These are phyloP conservation scores for Achlya flavicornis DNA, from an alignment of 2,888 invertebrate genomes.

Conservation along the genomic window DNA sequence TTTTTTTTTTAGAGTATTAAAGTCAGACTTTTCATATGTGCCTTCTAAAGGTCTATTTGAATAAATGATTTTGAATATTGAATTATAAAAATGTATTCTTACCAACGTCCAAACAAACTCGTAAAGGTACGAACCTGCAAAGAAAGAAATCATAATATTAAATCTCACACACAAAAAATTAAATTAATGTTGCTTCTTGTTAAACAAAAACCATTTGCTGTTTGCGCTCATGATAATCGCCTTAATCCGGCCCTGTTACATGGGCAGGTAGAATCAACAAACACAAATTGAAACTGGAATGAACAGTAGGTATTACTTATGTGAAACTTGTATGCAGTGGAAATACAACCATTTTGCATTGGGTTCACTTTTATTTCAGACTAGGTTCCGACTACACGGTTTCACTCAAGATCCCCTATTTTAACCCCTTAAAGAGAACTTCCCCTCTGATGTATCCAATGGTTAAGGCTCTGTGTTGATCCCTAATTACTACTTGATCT, in stretches of 20 bases:
- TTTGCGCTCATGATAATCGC: not conserved
- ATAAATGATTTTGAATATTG: too few relatives aligned
- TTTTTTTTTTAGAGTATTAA: too few relatives aligned
- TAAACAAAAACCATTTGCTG: not conserved
- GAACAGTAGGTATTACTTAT: conserved; percentile 3
- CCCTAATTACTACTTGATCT: too few relatives aligned
- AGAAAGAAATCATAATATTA: not conserved
- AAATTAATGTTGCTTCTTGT: not conserved
- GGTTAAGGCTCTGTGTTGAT: too few relatives aligned
- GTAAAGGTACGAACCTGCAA: not conserved
- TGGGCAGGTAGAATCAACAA: not conserved
- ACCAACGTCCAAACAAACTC: not conserved
- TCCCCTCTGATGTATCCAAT: too few relatives aligned
- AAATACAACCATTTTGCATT: not conserved
- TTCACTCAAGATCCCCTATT: too few relatives aligned
- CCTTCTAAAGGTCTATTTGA: too few relatives aligned
- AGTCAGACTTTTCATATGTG: too few relatives aligned
- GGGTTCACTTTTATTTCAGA: not conserved
- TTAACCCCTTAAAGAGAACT: too few relatives aligned
- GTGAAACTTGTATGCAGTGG: not conserved
- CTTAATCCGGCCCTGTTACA: not conserved
- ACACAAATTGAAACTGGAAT: conserved; percentile 10
- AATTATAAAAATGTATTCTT: not conserved
- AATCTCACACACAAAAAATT: conserved; percentile 3
- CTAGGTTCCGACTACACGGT: too few relatives aligned